phyloP scores from a whole-genome alignment of 35 echinoderm and acorn worm genomes.

The Apostichopus japonicus region DNA sequence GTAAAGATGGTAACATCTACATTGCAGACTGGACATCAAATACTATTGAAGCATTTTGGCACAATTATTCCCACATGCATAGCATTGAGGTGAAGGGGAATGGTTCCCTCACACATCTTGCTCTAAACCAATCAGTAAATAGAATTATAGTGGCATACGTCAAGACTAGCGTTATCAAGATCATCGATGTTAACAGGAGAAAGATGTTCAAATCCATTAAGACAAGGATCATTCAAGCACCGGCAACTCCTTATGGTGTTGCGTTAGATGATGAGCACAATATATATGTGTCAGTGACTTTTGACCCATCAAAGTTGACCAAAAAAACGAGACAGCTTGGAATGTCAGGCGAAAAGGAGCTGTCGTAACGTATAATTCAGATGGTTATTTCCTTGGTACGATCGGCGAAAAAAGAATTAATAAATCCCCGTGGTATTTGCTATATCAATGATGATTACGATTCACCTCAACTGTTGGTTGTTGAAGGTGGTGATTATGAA shows the following conservation, averaged over 20 bases:
- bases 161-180: background rate
- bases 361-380: background rate
- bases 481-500: background rate
- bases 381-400: slow-evolving; percentile 37
- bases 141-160: background rate
- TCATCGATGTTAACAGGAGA: background rate
- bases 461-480: background rate
- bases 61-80: slow-evolving; percentile 16
- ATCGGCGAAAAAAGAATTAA: slow-evolving; percentile 24
- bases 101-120: background rate
- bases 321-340: too few relatives aligned
- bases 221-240: background rate
- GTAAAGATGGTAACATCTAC: background rate
- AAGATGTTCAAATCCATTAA: slow-evolving; percentile 6
- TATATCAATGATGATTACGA: background rate
- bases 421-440: slow-evolving; percentile 28
- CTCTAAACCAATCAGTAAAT: slow-evolving; percentile 7
- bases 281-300: slow-evolving; percentile 25
- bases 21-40: background rate
- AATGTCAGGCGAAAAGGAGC: background rate
- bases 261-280: background rate
- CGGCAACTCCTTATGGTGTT: slow-evolving; percentile 13
- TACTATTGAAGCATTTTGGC: slow-evolving; percentile 9
- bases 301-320: background rate
- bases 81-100: background rate